Evolutionary conservation across 2,888 invertebrate species (phyloP), one percentile per base, ranked within the genome.

Genomic region (Cynaeus angustus): DNA sequence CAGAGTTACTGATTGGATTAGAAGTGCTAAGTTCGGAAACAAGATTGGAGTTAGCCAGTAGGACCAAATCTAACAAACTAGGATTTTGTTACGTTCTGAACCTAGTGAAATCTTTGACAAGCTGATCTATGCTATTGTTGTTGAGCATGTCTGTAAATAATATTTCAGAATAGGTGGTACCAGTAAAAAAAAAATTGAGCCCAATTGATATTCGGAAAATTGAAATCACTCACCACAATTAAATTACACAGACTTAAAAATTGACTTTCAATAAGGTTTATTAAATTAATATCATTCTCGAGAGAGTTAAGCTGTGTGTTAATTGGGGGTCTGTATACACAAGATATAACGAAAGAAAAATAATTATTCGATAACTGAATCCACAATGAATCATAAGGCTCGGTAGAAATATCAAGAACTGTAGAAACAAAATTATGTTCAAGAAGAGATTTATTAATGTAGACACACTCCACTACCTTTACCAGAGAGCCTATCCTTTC

Each of bases 121-220:
- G 9, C 12, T 41, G 41, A 4, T 4, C 4, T 6, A 41, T 41
- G 9, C 9, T 41, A 4, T 41, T n/a, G 12, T n/a, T n/a, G n/a
- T n/a, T 4, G 9, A 41, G 41, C 41, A 41, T 41, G 12, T 10
- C 12, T 10, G 6, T n/a, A 10, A n/a, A n/a, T n/a, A n/a, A n/a
- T n/a, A n/a, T n/a, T 41, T 41, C 41, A 4, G 12, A 4, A 4
- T 41, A n/a, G 9, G 3, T n/a, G 3, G 12, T 3, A 41, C 6
- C 41, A n/a, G 12, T 41, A 4, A 41, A n/a, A 41, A n/a, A 4
- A 6, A n/a, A n/a, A n/a, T n/a, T 41, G 6, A 4, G 3, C 3
- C 41, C 41, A 41, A n/a, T 41, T 41, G 3, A 41, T 41, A 41
- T 41, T 41, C 9, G 41, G 41, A 41, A 7, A 41, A n/a, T 41